These are phyloP conservation scores for Schrankia costaestrigalis DNA, from an alignment of 2,888 invertebrate species.

Conservation along the genomic window DNA sequence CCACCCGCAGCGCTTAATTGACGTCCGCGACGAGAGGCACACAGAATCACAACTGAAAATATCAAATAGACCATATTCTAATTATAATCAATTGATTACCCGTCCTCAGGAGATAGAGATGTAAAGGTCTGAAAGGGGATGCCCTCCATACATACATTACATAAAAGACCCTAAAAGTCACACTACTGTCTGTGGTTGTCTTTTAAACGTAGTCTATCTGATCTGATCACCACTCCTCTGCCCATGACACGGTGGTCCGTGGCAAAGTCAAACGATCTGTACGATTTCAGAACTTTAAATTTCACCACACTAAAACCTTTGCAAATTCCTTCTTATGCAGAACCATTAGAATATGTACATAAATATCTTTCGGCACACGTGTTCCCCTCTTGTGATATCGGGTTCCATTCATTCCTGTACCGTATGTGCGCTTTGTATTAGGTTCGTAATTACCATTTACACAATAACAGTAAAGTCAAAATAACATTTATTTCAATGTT, in stretches of 20 bases:
- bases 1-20: slow-evolving; percentile 8
- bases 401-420: not conserved
- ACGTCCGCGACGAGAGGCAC: slow-evolving; percentile 29
- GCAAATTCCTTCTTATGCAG: not conserved
- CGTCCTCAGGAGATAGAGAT: no score
- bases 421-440: not conserved
- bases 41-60: slow-evolving; percentile 43
- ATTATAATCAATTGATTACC: not conserved
- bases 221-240: no score
- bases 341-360: not conserved
- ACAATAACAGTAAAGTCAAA: no score
- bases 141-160: no score
- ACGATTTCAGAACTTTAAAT: no score
- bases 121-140: no score
- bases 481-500: not conserved
- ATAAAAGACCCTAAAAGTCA: no score
- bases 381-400: no score
- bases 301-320: no score
- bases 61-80: not conserved
- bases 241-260: no score
- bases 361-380: no score
- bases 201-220: not conserved
- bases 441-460: not conserved
- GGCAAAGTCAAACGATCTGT: no score
- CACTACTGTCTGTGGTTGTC: not conserved